phyloP scores from a whole-genome alignment of 92 coral and sea anemone genomes.

The Epizoanthus illoricatus region DNA sequence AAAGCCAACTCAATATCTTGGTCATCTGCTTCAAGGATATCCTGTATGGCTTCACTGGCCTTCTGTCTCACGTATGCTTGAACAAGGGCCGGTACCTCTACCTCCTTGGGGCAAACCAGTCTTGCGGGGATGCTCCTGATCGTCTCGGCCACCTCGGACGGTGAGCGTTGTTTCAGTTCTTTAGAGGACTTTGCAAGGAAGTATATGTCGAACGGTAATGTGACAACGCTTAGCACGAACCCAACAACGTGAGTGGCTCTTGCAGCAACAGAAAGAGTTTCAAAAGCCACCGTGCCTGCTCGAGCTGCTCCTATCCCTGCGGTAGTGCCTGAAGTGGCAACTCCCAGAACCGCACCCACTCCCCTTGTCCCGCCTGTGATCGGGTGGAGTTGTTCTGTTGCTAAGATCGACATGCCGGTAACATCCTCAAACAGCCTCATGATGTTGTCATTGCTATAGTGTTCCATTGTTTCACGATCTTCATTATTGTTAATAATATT shows the following conservation, averaged over 20 bases:
- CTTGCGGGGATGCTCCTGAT: conserved; percentile 27
- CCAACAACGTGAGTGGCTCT: conserved; percentile 31
- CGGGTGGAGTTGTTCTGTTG: conserved; percentile 50
- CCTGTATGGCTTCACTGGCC: conserved; percentile 15
- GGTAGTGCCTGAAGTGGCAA: conserved; percentile 52
- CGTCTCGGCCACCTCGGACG: conserved; percentile 23
- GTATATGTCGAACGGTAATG: conserved; percentile 29
- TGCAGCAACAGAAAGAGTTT: conserved; percentile 46
- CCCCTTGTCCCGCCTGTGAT: conserved; percentile 54
- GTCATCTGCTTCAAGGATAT: conserved; percentile 5
- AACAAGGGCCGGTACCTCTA: conserved; percentile 12
- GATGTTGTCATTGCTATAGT: conserved; percentile 32
- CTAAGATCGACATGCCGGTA: conserved; percentile 47
- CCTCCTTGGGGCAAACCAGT: conserved; percentile 14
- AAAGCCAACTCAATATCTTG: conserved; percentile 3
- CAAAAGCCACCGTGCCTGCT: conserved; percentile 57
- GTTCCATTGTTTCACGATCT: not conserved
- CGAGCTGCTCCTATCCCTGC: conserved; percentile 57
- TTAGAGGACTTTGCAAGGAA: conserved; percentile 30
- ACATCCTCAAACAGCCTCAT: conserved; percentile 45
- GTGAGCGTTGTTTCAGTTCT: conserved; percentile 18
- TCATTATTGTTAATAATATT: conserved; percentile 41
- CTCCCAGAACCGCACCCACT: conserved; percentile 57
- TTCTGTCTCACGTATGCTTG: conserved; percentile 22
- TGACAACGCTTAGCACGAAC: conserved; percentile 17